phyloP scores from a whole-genome alignment of 2,113 vertebrate genomes.

The Antigone vipio region DNA sequence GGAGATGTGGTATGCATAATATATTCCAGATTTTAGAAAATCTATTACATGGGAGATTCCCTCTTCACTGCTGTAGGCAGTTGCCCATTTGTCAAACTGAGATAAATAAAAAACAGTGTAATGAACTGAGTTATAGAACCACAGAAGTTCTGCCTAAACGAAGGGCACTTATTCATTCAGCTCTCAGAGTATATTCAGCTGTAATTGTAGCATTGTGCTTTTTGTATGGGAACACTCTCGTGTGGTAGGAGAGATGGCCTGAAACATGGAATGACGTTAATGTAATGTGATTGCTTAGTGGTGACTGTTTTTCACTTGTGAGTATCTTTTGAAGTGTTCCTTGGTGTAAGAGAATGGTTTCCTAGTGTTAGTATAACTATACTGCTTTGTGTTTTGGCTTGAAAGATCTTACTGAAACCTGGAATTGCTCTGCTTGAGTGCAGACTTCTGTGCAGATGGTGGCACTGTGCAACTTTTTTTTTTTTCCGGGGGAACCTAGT shows the following conservation, averaged over 20 bases:
- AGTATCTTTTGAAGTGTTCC: neutral
- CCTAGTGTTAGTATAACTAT: neutral
- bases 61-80: neutral
- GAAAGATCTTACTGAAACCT: neutral
- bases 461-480: no score
- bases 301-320: neutral
- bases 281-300: neutral
- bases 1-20: neutral
- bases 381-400: neutral
- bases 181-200: neutral
- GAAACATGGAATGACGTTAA: neutral
- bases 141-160: neutral
- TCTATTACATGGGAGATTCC: neutral
- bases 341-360: neutral
- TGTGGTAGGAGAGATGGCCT: neutral
- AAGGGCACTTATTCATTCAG: neutral
- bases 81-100: slow-evolving; percentile 4
- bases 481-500: accelerated
- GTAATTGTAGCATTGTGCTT: neutral
- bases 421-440: neutral
- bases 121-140: neutral
- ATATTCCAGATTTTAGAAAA: neutral
- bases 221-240: neutral
- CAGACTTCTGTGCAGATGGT: neutral
- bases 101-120: neutral